Evolutionary conservation across 2,888 invertebrate genomes (phyloP).

Genomic region (Apodemia hepburni): DNA sequence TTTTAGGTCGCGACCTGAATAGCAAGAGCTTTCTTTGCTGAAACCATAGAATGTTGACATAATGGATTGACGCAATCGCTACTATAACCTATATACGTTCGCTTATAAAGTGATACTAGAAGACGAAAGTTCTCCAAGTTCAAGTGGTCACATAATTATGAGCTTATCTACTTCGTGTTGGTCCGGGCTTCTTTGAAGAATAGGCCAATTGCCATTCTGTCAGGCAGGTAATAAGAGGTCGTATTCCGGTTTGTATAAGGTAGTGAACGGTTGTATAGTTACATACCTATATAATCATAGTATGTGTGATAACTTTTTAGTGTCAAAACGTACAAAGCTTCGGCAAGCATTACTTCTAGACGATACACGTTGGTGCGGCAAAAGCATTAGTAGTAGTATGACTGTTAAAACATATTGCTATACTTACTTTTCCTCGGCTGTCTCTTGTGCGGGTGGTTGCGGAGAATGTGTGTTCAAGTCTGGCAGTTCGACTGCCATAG

Average conservation of each 20-base stretch:
- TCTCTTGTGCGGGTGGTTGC: conserved; percentile 59
- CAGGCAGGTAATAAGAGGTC: too few relatives aligned
- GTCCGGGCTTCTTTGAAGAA: too few relatives aligned
- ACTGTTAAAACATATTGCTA: background rate
- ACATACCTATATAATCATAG: too few relatives aligned
- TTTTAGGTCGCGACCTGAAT: conserved; percentile 9
- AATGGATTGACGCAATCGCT: conserved; percentile 4
- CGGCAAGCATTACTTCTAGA: too few relatives aligned
- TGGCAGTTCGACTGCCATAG: conserved; percentile 75
- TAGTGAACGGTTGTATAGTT: too few relatives aligned
- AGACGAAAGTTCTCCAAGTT: background rate
- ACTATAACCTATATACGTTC: background rate
- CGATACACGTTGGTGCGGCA: too few relatives aligned
- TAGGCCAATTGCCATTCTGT: too few relatives aligned
- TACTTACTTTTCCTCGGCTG: conserved; percentile 74
- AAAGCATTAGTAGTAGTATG: too few relatives aligned
- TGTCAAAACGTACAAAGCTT: too few relatives aligned
- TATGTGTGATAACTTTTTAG: too few relatives aligned
- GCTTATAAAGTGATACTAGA: background rate
- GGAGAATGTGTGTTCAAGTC: conserved; percentile 60
- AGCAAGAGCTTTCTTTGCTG: conserved; percentile 1
- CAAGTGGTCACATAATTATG: background rate
- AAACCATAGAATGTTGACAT: conserved; percentile 6
- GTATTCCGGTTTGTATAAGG: too few relatives aligned
- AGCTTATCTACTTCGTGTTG: too few relatives aligned